Conservation (phyloP, 2,888 invertebrate genomes). For the Tortrix viridana region DNA sequence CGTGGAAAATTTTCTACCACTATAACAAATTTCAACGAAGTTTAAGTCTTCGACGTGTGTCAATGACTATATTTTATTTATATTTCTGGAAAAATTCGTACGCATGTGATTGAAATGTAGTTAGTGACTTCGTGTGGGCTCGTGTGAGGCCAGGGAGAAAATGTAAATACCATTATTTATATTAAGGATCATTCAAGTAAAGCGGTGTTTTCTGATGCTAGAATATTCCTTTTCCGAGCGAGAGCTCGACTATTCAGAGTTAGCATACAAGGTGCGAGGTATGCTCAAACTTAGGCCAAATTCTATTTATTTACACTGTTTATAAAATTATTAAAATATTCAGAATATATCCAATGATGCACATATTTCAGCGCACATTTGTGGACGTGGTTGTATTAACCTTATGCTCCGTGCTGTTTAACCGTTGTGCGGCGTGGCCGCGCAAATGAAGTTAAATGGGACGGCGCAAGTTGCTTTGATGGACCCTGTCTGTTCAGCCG, state of each 20-base stretch:
- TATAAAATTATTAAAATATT: slow-evolving; percentile 18
- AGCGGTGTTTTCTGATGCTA: slow-evolving; percentile 65
- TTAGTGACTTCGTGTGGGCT: slow-evolving; percentile 27
- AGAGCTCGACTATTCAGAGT: slow-evolving; percentile 40
- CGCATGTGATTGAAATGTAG: slow-evolving; percentile 17
- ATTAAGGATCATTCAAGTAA: slow-evolving; percentile 75
- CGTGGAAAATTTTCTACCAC: no score
- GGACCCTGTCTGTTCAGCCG: no score
- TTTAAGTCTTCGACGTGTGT: slow-evolving; percentile 12
- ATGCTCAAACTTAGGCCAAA: slow-evolving; percentile 51
- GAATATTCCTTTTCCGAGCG: slow-evolving; percentile 45
- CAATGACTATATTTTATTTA: slow-evolving; percentile 2
- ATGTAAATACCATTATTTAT: slow-evolving; percentile 65
- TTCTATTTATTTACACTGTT: slow-evolving; percentile 41
- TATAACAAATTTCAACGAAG: neutral
- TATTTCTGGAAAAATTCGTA: slow-evolving; percentile 22
- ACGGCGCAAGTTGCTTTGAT: no score
- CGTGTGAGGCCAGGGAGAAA: slow-evolving; percentile 28
- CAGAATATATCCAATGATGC: neutral
- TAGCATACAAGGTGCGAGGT: slow-evolving; percentile 36
- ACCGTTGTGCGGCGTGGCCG: neutral
- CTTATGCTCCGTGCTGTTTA: slow-evolving; percentile 2
- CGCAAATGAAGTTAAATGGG: neutral
- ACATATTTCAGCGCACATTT: slow-evolving; percentile 13
- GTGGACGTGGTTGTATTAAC: slow-evolving; percentile 1